These are phyloP conservation scores for Brienomyrus longianalis DNA, from an alignment of 2,113 vertebrate genomes.

Conservation along the genomic window DNA sequence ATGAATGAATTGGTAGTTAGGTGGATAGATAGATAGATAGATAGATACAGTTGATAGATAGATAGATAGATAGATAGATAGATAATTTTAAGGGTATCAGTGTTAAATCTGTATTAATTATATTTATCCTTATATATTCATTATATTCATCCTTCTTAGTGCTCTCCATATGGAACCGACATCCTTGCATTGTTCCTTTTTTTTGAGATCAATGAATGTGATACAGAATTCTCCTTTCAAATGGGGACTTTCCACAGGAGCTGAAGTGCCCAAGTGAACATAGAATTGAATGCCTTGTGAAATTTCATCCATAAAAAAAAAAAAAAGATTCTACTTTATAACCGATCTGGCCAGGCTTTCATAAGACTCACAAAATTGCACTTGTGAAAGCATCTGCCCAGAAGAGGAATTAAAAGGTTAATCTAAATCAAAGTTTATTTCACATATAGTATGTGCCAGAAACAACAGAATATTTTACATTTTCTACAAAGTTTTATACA, in stretches of 20 bases:
- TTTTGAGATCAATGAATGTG: background rate
- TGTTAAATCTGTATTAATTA: background rate
- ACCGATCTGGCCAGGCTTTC: background rate
- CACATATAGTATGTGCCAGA: background rate
- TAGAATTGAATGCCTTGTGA: background rate
- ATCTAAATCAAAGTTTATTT: background rate
- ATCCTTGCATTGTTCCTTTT: background rate
- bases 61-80: background rate
- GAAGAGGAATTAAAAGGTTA: background rate
- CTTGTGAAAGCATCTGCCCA: background rate
- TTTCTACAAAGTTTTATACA: background rate
- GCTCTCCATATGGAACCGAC: background rate
- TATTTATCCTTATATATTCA: background rate
- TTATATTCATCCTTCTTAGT: background rate
- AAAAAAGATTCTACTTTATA: background rate
- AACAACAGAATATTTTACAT: background rate
- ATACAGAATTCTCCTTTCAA: background rate
- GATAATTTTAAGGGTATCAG: background rate
- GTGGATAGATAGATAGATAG: no score
- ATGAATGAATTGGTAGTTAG: no score
- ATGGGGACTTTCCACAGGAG: background rate
- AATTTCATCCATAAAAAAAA: background rate
- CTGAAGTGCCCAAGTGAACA: background rate
- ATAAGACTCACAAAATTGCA: background rate
- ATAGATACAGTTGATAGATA: no score